Conservation (phyloP, 1,140 invertebrate species). For the Hyposmocoma kahamanoa region DNA sequence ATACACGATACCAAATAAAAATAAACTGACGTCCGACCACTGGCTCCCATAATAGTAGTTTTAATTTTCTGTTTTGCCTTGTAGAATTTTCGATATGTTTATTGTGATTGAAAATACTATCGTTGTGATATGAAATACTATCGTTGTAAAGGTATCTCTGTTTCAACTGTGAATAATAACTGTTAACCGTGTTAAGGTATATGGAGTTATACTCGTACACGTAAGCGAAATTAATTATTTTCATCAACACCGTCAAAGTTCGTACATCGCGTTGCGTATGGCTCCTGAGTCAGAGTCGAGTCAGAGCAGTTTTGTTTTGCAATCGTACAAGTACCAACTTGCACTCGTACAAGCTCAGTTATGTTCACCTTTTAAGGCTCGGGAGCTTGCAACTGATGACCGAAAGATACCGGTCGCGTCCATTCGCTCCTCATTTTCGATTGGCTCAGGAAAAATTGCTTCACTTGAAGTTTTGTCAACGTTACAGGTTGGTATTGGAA, state of each 20-base stretch:
- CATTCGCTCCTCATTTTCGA: background rate
- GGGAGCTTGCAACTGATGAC: constrained; percentile 20
- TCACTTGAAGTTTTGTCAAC: constrained; percentile 13
- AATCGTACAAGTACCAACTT: too few relatives aligned
- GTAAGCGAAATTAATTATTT: too few relatives aligned
- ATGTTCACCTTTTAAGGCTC: constrained; percentile 41
- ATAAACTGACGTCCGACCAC: constrained; percentile 27
- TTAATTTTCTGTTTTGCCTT: too few relatives aligned
- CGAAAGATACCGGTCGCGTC: constrained; percentile 11
- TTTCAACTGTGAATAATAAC: too few relatives aligned
- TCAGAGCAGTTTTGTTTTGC: constrained; percentile 41
- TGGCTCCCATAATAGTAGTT: too few relatives aligned
- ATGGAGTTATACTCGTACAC: too few relatives aligned
- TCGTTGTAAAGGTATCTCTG: too few relatives aligned
- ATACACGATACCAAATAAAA: constrained; percentile 37
- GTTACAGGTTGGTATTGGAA: too few relatives aligned
- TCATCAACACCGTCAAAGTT: background rate
- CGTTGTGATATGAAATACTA: too few relatives aligned
- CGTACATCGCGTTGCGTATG: constrained; percentile 12
- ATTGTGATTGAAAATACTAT: too few relatives aligned
- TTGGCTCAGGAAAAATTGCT: constrained; percentile 8
- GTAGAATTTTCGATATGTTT: too few relatives aligned
- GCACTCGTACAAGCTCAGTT: constrained; percentile 9
- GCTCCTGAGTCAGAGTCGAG: constrained; percentile 40
- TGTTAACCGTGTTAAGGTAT: too few relatives aligned